Percentiles rank a stretch among this genome's conserved stretches.
phyloP scores from a whole-genome alignment of 37 sponge, comb jelly and placozoan genomes.

The Sycon ciliatum region DNA sequence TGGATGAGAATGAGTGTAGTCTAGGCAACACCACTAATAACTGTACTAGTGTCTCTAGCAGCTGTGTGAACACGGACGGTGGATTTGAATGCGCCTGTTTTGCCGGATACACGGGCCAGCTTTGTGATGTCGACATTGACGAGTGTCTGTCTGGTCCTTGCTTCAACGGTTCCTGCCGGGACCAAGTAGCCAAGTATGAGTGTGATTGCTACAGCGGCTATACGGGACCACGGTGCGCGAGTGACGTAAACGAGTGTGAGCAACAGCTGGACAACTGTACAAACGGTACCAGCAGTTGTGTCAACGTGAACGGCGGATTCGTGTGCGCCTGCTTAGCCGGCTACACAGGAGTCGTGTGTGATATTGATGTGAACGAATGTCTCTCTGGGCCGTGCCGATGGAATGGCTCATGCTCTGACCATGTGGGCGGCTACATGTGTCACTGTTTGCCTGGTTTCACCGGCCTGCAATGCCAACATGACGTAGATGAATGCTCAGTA shows the following conservation, averaged over 20 bases:
- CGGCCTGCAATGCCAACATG: background rate
- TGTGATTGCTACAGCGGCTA: conserved; percentile 28
- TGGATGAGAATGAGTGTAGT: no score
- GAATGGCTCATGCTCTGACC: background rate
- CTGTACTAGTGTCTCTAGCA: no score
- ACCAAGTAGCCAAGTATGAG: background rate
- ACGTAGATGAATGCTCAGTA: conserved; percentile 10
- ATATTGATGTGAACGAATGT: background rate
- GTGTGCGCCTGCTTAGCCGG: background rate
- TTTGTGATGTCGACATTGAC: background rate
- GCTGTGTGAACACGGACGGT: no score
- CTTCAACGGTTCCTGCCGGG: conserved; percentile 19
- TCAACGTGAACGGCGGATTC: background rate
- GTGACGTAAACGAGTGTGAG: no score
- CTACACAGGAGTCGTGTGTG: background rate
- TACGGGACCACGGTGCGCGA: conserved; percentile 22
- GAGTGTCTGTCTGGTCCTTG: conserved; percentile 20
- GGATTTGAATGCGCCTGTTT: conserved; percentile 10
- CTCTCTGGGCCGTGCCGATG: background rate
- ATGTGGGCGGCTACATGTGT: background rate
- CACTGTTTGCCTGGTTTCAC: background rate
- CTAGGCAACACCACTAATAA: no score
- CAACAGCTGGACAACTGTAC: background rate
- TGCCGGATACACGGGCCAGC: background rate
- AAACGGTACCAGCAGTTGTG: background rate